These are phyloP conservation scores for Sepiola atlantica DNA, from an alignment of 2,888 invertebrate species.

Conservation along the genomic window DNA sequence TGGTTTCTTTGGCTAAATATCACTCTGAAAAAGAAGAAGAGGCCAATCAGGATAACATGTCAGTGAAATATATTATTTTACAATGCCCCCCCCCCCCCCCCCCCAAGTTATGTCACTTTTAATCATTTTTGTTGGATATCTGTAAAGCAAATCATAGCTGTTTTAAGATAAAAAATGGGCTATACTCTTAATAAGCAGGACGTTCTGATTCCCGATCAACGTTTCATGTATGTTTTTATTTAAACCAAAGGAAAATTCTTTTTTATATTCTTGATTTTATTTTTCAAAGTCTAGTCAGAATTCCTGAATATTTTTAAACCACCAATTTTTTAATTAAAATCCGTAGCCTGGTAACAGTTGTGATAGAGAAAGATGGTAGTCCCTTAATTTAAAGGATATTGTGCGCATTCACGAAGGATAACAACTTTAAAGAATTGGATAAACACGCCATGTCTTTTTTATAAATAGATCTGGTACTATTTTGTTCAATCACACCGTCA, in stretches of 20 bases:
- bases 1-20: too few species aligned
- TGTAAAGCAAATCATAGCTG: background rate
- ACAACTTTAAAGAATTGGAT: background rate
- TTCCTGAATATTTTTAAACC: background rate
- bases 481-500: too few species aligned
- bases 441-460: background rate
- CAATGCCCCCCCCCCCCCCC: too few species aligned
- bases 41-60: too few species aligned
- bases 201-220: background rate
- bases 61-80: too few species aligned
- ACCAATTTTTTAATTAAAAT: background rate
- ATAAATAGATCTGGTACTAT: background rate
- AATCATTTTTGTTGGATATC: background rate
- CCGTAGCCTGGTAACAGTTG: background rate
- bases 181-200: background rate
- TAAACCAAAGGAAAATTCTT: background rate
- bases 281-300: background rate
- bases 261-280: background rate
- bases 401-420: background rate
- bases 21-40: too few species aligned
- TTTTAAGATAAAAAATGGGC: background rate
- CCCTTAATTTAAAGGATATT: background rate
- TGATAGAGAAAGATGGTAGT: background rate
- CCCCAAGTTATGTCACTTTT: background rate
- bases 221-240: background rate